Evolutionary conservation across 2,797 vertebrate species (phyloP), one percentile per base, ranked within the genome.

Genomic region (Sebastes hubbsi): DNA sequence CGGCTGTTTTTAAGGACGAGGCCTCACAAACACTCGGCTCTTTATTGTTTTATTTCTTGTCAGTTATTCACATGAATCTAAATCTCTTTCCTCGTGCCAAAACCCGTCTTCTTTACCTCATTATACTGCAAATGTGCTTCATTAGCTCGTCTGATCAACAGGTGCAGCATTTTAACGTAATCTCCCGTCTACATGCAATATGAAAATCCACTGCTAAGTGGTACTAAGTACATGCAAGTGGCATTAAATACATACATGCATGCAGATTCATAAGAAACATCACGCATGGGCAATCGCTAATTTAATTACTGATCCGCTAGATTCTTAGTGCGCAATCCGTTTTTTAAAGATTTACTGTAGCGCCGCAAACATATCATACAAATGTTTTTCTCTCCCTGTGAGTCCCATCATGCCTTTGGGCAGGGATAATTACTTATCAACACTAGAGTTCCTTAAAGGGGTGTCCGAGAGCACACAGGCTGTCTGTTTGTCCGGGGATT

Each of bases 351-450:
- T 92, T 94, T 92, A 88, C 82, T 68, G 68, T 27, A 30, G 54
- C 36, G 70, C 79, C 62, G 91, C 90, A 92, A 92, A 94, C 90
- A 92, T 89, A 84, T 91, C 83, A 77, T 79, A 89, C 81, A 92
- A 86, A 90, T 90, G 85, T 88, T 90, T 91, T 89, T 59, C 73
- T 78, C 75, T 80, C 67, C 55, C 90, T 78, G 75, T 66, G 88
- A 90, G 89, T 92, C 92, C 91, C 88, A 92, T 89, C 88, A 88
- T 92, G 92, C 90, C 91, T 92, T 87, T 84, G 88, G 93, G 91
- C 87, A 74, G 87, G 80, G 91, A 92, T 93, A 94, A 94, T 94
- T 93, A 94, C 93, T 90, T 89, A 92, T 92, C 92, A 93, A 86
- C 91, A 87, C 82, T 86, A 73, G 85, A 86, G 89, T 91, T 84